Conservation (phyloP, 2,113 vertebrate species). For the Cheirogaleus medius region DNA sequence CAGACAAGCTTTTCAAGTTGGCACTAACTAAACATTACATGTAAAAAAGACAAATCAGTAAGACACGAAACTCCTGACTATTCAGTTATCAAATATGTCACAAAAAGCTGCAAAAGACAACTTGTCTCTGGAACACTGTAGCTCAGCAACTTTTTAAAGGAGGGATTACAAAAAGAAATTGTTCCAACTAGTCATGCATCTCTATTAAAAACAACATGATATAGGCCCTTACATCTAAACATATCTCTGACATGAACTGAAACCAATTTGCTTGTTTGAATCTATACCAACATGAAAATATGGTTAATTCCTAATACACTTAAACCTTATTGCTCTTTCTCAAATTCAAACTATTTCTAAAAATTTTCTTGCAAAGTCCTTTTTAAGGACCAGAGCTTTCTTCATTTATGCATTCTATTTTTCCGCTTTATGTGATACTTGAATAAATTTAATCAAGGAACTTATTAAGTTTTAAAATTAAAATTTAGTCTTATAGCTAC, state of each 20-base stretch:
- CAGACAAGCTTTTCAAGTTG: conserved; percentile 39
- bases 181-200: conserved; percentile 40
- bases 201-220: conserved; percentile 24
- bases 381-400: conserved; percentile 16
- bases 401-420: not conserved
- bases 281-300: conserved; percentile 40
- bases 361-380: not conserved
- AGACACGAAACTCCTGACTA: conserved; percentile 28
- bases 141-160: conserved; percentile 57
- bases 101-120: conserved; percentile 57
- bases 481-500: conserved; percentile 14
- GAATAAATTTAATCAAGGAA: conserved; percentile 20
- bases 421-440: not conserved
- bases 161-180: conserved; percentile 65
- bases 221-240: not conserved
- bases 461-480: conserved; percentile 35
- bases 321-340: conserved; percentile 23
- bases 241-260: not conserved
- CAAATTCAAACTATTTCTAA: conserved; percentile 43
- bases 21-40: conserved; percentile 27
- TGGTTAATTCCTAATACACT: not conserved
- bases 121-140: conserved; percentile 52
- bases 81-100: conserved; percentile 33
- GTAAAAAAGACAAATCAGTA: conserved; percentile 31
- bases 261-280: conserved; percentile 37